These are phyloP conservation scores for Mayetiola destructor DNA, from an alignment of 2,888 invertebrate species.

Conservation along the genomic window DNA sequence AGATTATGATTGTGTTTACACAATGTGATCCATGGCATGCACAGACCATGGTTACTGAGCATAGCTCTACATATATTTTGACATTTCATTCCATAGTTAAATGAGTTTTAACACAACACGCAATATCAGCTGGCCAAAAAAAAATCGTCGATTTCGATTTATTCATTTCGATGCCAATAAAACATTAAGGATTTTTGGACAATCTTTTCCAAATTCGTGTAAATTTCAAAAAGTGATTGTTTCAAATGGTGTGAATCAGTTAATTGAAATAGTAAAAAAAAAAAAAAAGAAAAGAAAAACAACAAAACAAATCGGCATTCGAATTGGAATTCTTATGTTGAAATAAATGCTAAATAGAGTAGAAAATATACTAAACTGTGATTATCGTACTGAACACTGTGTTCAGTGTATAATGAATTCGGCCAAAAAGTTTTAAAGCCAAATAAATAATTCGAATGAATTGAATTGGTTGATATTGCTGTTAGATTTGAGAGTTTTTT, in stretches of 20 bases:
- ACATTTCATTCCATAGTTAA: not conserved
- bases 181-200: not conserved
- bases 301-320: too few relatives aligned
- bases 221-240: not conserved
- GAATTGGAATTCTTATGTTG: too few relatives aligned
- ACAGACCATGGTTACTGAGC: too few relatives aligned
- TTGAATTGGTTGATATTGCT: not conserved
- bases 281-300: not conserved
- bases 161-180: not conserved
- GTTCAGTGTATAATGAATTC: too few relatives aligned
- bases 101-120: conserved; percentile 10
- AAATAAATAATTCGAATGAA: not conserved
- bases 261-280: not conserved
- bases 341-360: too few relatives aligned
- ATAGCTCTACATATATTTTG: conserved; percentile 7
- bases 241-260: not conserved
- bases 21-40: too few relatives aligned
- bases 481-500: not conserved
- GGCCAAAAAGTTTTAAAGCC: too few relatives aligned
- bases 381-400: too few relatives aligned
- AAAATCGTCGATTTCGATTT: not conserved
- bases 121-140: conserved; percentile 11
- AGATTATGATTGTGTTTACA: too few relatives aligned
- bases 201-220: not conserved
- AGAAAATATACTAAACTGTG: too few relatives aligned